Conservation (phyloP, 2,113 vertebrate genomes). For the Prinia subflava region DNA sequence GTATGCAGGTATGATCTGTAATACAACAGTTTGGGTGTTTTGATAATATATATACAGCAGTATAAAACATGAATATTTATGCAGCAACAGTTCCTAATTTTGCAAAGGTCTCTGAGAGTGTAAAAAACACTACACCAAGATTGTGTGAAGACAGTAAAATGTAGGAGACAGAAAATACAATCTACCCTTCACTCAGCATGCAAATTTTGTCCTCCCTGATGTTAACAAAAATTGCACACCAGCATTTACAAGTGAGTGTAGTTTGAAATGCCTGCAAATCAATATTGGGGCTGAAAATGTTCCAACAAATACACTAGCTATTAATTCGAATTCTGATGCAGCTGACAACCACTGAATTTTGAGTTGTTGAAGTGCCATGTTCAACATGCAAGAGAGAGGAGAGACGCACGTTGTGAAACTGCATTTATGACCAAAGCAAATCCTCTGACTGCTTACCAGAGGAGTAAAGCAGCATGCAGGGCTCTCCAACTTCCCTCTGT, state of each 20-base stretch:
- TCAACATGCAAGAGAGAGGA: background rate
- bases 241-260: background rate
- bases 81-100: background rate
- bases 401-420: background rate
- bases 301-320: background rate
- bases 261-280: background rate
- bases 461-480: background rate
- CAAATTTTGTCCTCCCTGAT: background rate
- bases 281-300: background rate
- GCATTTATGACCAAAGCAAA: conserved; percentile 35
- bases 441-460: background rate
- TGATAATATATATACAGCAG: background rate
- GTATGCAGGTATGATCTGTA: background rate
- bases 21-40: background rate
- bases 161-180: background rate
- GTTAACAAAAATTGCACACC: background rate
- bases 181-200: background rate
- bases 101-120: background rate
- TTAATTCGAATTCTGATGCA: background rate
- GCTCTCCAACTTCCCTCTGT: background rate
- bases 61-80: background rate
- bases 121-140: background rate
- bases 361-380: background rate
- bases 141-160: background rate
- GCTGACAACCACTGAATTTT: background rate